phyloP scores from a whole-genome alignment of 2,797 vertebrate species.

The Leucoraja ocellata region DNA sequence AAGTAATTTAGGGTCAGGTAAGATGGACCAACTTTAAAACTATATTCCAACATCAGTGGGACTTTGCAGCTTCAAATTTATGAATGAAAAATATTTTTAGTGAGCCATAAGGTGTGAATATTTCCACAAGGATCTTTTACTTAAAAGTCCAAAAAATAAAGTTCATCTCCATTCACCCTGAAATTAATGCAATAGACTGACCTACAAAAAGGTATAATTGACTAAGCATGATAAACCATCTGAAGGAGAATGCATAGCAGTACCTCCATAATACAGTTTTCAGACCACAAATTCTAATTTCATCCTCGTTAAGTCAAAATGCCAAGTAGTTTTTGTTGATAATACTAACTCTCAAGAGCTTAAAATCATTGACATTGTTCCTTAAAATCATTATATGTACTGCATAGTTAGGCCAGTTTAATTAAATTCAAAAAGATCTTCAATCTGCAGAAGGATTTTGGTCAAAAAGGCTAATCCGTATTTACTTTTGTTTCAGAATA shows the following conservation, averaged over 20 bases:
- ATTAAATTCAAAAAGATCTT: neutral
- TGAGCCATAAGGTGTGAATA: neutral
- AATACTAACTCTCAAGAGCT: neutral
- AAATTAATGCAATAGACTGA: neutral
- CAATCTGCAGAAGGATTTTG: neutral
- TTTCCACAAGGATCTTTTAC: neutral
- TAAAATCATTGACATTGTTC: neutral
- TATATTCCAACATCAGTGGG: neutral
- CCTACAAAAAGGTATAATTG: neutral
- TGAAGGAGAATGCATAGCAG: neutral
- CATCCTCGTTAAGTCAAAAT: neutral
- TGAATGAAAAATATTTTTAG: neutral
- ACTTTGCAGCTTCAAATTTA: neutral
- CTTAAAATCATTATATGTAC: neutral
- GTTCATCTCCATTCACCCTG: neutral
- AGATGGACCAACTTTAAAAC: neutral
- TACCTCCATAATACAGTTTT: neutral
- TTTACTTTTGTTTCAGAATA: neutral
- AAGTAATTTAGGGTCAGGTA: neutral
- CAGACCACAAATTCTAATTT: neutral
- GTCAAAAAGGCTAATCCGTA: neutral
- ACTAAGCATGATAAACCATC: neutral
- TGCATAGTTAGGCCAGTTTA: neutral
- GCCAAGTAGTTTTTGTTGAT: neutral
- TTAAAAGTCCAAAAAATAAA: neutral